These are phyloP conservation scores for Manis crassicaudata DNA, from an alignment of 2,797 vertebrate genomes.

Conservation along the genomic window DNA sequence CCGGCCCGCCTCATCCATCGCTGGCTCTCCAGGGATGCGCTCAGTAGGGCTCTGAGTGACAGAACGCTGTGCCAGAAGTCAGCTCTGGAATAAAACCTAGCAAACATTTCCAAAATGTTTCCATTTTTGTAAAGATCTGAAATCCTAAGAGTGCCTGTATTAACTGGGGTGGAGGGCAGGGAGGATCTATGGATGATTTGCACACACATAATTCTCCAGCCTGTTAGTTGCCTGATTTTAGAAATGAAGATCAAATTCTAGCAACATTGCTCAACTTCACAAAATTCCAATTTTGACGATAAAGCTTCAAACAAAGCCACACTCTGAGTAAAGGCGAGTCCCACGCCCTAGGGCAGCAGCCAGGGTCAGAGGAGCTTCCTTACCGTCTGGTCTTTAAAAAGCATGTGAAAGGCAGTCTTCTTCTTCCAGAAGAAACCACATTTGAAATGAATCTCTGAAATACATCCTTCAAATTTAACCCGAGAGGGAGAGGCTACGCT, in stretches of 20 bases:
- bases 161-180: no score
- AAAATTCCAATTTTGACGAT: background rate
- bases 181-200: accelerated
- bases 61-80: accelerated
- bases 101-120: background rate
- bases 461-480: background rate
- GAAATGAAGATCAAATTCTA: background rate
- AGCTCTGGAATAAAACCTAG: accelerated
- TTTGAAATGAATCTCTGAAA: background rate
- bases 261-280: background rate
- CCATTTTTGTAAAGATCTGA: background rate
- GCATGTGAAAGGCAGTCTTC: accelerated
- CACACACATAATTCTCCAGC: background rate
- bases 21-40: background rate
- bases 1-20: accelerated
- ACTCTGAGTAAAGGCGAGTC: accelerated
- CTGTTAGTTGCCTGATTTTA: background rate
- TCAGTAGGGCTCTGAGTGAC: accelerated
- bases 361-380: background rate
- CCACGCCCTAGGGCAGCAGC: accelerated
- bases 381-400: accelerated
- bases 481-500: background rate
- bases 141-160: accelerated
- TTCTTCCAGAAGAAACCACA: background rate
- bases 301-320: background rate